Conservation (phyloP, 2,888 invertebrate genomes). For the Sthenelais limicola region DNA sequence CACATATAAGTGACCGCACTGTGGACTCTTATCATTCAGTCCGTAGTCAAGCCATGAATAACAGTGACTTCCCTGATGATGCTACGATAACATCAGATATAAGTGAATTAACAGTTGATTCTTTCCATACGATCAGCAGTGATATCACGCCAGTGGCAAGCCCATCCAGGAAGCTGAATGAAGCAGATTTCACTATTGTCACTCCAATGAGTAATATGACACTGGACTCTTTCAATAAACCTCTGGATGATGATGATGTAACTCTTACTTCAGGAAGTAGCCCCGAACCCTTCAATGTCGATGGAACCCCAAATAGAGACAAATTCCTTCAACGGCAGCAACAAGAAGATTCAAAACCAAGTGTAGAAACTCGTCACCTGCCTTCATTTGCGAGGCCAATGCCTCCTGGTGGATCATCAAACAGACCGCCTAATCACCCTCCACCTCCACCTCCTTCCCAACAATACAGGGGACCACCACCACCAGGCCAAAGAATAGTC, state of each 20-base stretch:
- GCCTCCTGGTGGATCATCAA: no score
- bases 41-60: not conserved
- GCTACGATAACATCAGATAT: conserved; percentile 17
- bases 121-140: conserved; percentile 22
- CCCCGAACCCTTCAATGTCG: conserved; percentile 8
- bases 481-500: not conserved
- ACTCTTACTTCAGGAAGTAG: conserved; percentile 7
- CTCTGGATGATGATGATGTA: not conserved
- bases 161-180: not conserved
- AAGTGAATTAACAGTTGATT: conserved; percentile 13
- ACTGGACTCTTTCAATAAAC: not conserved
- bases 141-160: not conserved
- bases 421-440: not conserved
- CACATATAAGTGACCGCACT: not conserved
- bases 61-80: conserved; percentile 14
- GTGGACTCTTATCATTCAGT: conserved; percentile 4
- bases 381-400: no score
- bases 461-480: not conserved
- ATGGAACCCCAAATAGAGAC: conserved; percentile 7
- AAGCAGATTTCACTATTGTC: not conserved
- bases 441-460: not conserved
- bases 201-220: not conserved
- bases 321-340: not conserved
- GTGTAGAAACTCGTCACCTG: no score
- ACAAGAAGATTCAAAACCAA: no score